Percentiles rank a stretch among this genome's conserved stretches.
These are phyloP conservation scores for Hepsetus odoe DNA, from an alignment of 2,113 vertebrate genomes.

Conservation along the genomic window DNA sequence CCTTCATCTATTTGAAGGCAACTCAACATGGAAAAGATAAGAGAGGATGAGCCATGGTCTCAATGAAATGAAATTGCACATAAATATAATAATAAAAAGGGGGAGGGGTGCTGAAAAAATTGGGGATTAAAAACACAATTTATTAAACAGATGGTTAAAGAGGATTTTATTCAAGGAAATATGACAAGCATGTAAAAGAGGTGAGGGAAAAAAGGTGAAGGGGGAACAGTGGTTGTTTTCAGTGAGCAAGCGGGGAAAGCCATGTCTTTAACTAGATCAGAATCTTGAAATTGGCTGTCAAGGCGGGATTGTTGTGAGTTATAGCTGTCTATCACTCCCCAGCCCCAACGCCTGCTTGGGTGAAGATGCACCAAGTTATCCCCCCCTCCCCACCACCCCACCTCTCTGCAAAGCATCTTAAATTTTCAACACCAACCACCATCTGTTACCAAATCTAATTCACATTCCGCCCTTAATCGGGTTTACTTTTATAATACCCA, in stretches of 20 bases:
- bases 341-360: constrained; percentile 41
- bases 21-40: constrained; percentile 54
- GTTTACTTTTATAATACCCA: constrained; percentile 95
- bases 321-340: constrained; percentile 93
- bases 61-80: constrained; percentile 70
- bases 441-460: constrained; percentile 99
- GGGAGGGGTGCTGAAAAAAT: constrained; percentile 55
- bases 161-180: constrained; percentile 79
- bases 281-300: constrained; percentile 99
- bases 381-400: constrained; percentile 68
- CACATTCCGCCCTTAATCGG: constrained; percentile 93
- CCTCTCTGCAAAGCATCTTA: constrained; percentile 92
- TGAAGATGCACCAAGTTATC: constrained; percentile 77
- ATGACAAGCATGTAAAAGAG: constrained; percentile 72
- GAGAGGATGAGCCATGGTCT: constrained; percentile 55
- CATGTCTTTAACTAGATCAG: constrained; percentile 99
- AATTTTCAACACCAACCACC: constrained; percentile 89
- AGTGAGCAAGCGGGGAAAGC: constrained; percentile 68
- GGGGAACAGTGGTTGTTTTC: constrained; percentile 64
- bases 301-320: constrained; percentile 96
- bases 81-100: constrained; percentile 68
- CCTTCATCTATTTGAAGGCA: constrained; percentile 49
- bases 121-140: constrained; percentile 78
- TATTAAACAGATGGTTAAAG: constrained; percentile 82
- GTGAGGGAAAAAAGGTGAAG: constrained; percentile 59